Conservation (phyloP, 1,140 invertebrate genomes). For the Dryas iulia region DNA sequence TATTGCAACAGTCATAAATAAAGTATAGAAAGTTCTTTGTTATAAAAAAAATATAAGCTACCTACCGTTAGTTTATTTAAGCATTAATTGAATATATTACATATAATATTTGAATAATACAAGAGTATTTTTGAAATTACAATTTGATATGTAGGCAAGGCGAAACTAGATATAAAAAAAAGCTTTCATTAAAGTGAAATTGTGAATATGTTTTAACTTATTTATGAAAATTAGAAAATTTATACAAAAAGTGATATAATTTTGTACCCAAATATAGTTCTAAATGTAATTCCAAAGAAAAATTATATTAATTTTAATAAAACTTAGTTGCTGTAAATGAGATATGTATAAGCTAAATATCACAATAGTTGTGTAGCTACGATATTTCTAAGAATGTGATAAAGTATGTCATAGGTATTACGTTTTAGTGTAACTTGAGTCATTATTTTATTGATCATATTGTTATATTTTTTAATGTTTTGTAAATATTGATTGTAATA, state of each 20-base stretch:
- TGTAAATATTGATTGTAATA: conserved; percentile 48
- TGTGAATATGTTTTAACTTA: neutral
- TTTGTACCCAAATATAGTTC: neutral
- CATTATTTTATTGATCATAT: conserved; percentile 53
- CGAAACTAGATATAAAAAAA: neutral
- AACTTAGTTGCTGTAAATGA: neutral
- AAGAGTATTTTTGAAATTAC: neutral
- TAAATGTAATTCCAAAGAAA: conserved; percentile 20
- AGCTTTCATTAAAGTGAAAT: neutral
- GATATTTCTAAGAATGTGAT: conserved; percentile 45
- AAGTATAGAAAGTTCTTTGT: neutral
- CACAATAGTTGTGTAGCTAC: neutral
- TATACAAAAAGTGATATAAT: neutral
- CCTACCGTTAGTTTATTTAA: neutral
- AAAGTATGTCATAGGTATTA: conserved; percentile 45
- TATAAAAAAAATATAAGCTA: too few species aligned
- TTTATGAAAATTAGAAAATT: neutral
- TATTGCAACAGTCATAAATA: too few species aligned
- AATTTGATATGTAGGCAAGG: too few species aligned
- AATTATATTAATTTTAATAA: conserved; percentile 1
- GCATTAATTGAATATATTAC: neutral
- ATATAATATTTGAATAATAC: neutral
- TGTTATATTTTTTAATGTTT: conserved; percentile 46
- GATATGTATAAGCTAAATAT: neutral
- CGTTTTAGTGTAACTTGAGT: conserved; percentile 46